A percentile compares a stretch with the other conserved stretches of the same genome.
Evolutionary conservation across 2,888 invertebrate genomes (phyloP).

Genomic region (Cybosia mesomella): DNA sequence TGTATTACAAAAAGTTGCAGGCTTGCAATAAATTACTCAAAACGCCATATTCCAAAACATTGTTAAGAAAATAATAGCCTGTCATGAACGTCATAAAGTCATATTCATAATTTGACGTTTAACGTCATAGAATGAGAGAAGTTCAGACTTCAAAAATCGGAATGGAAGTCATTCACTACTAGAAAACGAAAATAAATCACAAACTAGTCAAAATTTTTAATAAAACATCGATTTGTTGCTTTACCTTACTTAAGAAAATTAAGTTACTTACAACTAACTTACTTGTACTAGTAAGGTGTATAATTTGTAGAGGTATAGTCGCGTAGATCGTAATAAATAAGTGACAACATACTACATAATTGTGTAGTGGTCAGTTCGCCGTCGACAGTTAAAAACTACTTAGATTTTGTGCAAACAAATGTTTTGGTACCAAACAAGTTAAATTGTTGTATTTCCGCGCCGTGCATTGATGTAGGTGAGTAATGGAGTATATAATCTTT

Average conservation of each 20-base stretch:
- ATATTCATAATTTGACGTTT: constrained; percentile 20
- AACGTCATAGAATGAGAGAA: constrained; percentile 19
- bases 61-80: too few relatives aligned
- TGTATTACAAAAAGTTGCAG: neutral
- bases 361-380: constrained; percentile 21
- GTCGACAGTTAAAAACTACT: constrained; percentile 24
- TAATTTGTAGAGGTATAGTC: constrained; percentile 18
- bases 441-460: constrained; percentile 27
- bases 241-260: constrained; percentile 10
- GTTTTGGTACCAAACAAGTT: constrained; percentile 70
- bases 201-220: constrained; percentile 19
- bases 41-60: neutral
- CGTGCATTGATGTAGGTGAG: constrained; percentile 71
- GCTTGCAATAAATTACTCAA: neutral
- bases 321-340: constrained; percentile 14
- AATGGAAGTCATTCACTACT: constrained; percentile 18
- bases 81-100: neutral
- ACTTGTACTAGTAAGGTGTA: constrained; percentile 21
- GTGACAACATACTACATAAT: constrained; percentile 23
- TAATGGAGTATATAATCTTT: constrained; percentile 11
- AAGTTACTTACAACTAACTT: constrained; percentile 10
- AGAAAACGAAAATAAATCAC: constrained; percentile 22
- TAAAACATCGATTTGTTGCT: constrained; percentile 14
- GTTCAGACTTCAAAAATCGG: constrained; percentile 12
- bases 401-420: constrained; percentile 62